Evolutionary conservation across 64 coral and sea anemone genomes (phyloP), one percentile per base, ranked within the genome.

Genomic region (Trachythela sp.): DNA sequence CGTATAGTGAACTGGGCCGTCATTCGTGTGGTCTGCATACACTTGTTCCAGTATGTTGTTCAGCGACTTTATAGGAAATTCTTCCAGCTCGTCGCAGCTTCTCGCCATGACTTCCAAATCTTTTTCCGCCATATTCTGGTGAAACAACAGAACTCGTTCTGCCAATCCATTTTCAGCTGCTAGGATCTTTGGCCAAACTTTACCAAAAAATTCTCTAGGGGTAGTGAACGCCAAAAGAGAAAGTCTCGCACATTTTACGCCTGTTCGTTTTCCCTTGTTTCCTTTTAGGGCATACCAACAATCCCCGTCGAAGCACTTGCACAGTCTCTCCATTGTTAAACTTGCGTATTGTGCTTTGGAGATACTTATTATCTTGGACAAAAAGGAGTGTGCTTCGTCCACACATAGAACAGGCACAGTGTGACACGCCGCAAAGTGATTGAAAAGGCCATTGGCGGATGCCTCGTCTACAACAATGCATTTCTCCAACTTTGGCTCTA

Each of bases 31-130:
- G 41, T 88, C 87, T 34, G 87, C 39, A 48, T 77, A 88, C 2
- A 71, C 50, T 88, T 88, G 68, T 43, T 88, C 87, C 15, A 77
- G 36, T 13, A 95, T 88, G 37, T 27, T 32, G 9, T 87, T 41
- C 7, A 92, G 48, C 3, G 75, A 85, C 48, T 90, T 83, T 30
- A 94, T 15, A 6, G 89, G 45, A 40, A 83, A 45, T 0, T 86
- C 58, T 24, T 94, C 50, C 18, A 94, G 36, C 70, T 83, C 9
- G 0, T 77, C 58, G 60, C 86, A 77, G 5, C 31, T 36, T 86
- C 85, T 36, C 17, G 93, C 54, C 94, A 92, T 92, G n/a, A 36
- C 59, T 49, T 95, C 89, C 40, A 91, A 49, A 45, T 88, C 67
- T 31, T 48, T 36, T 76, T n/a, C 42, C 33, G 32, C 39, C 13